Base-by-base conservation (phyloP, 30 jellyfish, hydroid and myxozoan genomes). In the Aurelia aurita complex sp. Pacific region DNA sequence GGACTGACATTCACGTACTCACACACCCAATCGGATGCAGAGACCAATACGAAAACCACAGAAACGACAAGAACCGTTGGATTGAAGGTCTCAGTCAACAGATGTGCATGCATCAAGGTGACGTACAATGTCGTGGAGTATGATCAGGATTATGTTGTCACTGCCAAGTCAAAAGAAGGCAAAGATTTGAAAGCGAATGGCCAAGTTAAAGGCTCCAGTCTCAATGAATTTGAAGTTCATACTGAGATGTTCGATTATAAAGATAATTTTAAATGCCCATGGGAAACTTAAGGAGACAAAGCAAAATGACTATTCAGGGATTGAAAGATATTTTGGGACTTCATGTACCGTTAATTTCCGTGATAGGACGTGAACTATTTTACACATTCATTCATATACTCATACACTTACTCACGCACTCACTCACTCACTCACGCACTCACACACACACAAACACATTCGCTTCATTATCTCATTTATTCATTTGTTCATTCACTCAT, bases 131-230 rank as follows among this genome's bases (percentile, higher is more conserved):
- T 11, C 7, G 67, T 79, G 40, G 43, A 38, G 15, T 79, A 79
- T 79, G 51, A 50, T 1, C 54, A 69, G 10, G 40, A 67, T 5
- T 79, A 19, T 36, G 29, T 17, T 1, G 42, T 79, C 14, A 79
- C 67, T 40, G 89, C 89, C 5, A 66, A 18, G 17, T n/a, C 89
- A 10, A 79, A 65, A 23, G 89, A 79, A 55, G 73, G 66, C 34
- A 79, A 79, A 19, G 40, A 1, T 10, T 17, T 79, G 23, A 53
- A 63, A 50, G 81, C 89, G 16, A 35, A 1, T 2, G 89, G 89
- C 2, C 32, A 17, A 4, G 46, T 79, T 53, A 60, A 79, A 64
- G 89, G 89, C 34, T 5, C 29, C 5, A 62, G 80, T 2, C 36
- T 64, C 18, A 10, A 61, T 8, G 52, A 79, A 2, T 79, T 79